Evolutionary conservation across 92 coral and sea anemone species (phyloP).

Genomic region (Actinernus sp.): DNA sequence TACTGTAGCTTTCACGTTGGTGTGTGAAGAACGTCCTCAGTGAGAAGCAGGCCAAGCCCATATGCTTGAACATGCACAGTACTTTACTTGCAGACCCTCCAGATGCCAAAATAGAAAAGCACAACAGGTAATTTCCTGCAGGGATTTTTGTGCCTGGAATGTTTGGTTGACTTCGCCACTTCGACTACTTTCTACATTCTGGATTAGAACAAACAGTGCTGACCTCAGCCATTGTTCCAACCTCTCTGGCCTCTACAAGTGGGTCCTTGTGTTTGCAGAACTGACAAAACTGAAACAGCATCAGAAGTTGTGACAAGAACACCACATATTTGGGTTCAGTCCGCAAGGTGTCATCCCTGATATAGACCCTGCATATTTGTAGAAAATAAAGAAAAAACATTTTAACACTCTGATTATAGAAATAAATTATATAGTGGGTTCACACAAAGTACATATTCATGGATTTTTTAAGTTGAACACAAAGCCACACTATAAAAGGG

Average conservation of each 20-base stretch:
- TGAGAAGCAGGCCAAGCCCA: conserved; percentile 40
- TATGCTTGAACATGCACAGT: conserved; percentile 27
- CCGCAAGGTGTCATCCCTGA: conserved; percentile 33
- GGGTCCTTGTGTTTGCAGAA: conserved; percentile 19
- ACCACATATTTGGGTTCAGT: conserved; percentile 46
- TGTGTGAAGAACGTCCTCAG: conserved; percentile 24
- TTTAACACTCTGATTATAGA: too few species aligned
- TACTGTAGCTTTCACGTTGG: conserved; percentile 45
- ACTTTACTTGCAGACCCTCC: conserved; percentile 53
- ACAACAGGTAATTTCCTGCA: conserved; percentile 45
- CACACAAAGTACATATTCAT: too few species aligned
- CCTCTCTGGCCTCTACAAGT: conserved; percentile 8
- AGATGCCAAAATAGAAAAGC: conserved; percentile 40
- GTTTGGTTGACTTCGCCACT: conserved; percentile 46
- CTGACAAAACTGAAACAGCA: conserved; percentile 19
- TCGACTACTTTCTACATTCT: conserved; percentile 21
- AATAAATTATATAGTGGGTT: too few species aligned
- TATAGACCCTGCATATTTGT: conserved; percentile 7
- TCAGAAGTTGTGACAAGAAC: conserved; percentile 40
- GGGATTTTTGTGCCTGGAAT: conserved; percentile 29
- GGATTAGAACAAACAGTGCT: conserved; percentile 24
- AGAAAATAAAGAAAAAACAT: too few species aligned
- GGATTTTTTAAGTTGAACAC: too few species aligned
- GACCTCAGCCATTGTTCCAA: conserved; percentile 45
- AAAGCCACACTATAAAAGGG: too few species aligned